Evolutionary conservation across 2,113 vertebrate species (phyloP).

Genomic region (Thamnaconus septentrionalis): DNA sequence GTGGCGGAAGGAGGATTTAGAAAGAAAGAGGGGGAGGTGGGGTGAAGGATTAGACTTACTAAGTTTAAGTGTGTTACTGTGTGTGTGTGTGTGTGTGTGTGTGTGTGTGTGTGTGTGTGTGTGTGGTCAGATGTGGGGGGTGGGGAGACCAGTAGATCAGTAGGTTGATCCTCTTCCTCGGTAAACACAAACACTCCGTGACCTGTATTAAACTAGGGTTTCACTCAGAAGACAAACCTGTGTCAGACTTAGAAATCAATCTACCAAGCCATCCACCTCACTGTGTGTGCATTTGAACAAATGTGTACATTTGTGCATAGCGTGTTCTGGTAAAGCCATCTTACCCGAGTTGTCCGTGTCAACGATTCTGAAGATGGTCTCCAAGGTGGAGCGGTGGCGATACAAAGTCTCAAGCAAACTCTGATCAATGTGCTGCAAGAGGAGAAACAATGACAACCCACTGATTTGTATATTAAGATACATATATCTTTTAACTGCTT

Average conservation of each 20-base stretch:
- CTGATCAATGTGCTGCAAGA: slow-evolving; percentile 83
- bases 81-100: no score
- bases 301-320: not conserved
- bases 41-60: no score
- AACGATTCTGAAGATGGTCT: slow-evolving; percentile 94
- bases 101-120: not conserved
- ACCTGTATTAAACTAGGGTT: not conserved
- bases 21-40: not conserved
- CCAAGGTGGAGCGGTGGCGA: slow-evolving; percentile 88
- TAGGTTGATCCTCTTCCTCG: slow-evolving; percentile 56
- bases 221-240: no score
- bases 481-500: no score
- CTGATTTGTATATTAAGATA: no score
- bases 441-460: not conserved
- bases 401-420: slow-evolving; percentile 89
- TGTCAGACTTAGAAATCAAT: no score
- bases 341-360: slow-evolving; percentile 93
- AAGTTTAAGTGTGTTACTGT: no score
- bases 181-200: slow-evolving; percentile 27
- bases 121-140: slow-evolving; percentile 5
- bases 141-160: slow-evolving; percentile 45
- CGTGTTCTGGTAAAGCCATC: not conserved
- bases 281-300: no score
- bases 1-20: not conserved
- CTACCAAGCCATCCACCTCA: no score